phyloP scores from a whole-genome alignment of 2,888 invertebrate genomes.

The Ernsta delagoae region DNA sequence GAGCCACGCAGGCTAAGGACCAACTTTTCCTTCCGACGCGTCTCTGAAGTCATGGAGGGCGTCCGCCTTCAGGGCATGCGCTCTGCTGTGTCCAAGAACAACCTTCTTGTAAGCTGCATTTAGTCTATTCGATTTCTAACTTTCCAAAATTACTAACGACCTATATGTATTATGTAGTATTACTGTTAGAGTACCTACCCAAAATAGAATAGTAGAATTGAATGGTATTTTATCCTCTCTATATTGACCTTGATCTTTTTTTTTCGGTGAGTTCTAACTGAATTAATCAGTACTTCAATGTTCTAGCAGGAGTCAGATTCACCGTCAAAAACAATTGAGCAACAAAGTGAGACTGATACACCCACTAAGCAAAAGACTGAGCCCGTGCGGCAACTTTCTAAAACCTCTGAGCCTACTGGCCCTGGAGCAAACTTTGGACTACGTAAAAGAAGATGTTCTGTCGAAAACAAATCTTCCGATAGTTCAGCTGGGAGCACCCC shows the following conservation, averaged over 20 bases:
- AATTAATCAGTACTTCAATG: neutral
- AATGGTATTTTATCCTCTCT: too few relatives aligned
- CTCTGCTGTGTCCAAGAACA: conserved; percentile 64
- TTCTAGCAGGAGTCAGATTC: conserved; percentile 69
- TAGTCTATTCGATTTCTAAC: too few relatives aligned
- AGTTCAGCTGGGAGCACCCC: conserved; percentile 86
- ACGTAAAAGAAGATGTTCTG: conserved; percentile 86
- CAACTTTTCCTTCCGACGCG: conserved; percentile 79
- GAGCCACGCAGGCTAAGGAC: conserved; percentile 58
- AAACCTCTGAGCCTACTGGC: conserved; percentile 58
- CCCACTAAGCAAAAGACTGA: conserved; percentile 76
- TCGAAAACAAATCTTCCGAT: conserved; percentile 85
- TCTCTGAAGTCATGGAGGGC: conserved; percentile 83
- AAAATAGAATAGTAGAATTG: too few relatives aligned
- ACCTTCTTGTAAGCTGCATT: conserved; percentile 56
- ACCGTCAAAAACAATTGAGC: conserved; percentile 66
- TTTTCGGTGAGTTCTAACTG: neutral
- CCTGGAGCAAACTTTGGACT: conserved; percentile 79
- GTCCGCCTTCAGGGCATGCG: conserved; percentile 76
- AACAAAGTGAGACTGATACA: conserved; percentile 67
- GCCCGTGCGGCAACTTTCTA: conserved; percentile 58
- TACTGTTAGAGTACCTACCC: too few relatives aligned
- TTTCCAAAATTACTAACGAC: too few relatives aligned
- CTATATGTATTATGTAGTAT: too few relatives aligned
- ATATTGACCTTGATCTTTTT: too few relatives aligned